phyloP scores from a whole-genome alignment of 2,888 invertebrate genomes.

The Trilocha varians region DNA sequence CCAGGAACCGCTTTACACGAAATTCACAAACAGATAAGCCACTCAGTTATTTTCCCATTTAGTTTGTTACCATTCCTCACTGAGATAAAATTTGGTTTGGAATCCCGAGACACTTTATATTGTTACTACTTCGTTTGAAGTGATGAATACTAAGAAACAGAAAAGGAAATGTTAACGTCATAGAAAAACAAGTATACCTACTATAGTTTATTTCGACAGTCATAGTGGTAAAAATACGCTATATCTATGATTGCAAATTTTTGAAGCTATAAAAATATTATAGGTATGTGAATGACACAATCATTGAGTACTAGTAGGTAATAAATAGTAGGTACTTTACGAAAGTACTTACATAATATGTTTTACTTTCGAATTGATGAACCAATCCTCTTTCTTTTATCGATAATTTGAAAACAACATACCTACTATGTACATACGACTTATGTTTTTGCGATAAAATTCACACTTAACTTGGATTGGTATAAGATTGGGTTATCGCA shows the following conservation, averaged over 20 bases:
- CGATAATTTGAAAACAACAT: too few relatives aligned
- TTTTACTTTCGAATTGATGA: too few relatives aligned
- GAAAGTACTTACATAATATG: too few relatives aligned
- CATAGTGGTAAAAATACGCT: too few relatives aligned
- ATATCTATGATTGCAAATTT: too few relatives aligned
- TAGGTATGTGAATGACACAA: too few relatives aligned
- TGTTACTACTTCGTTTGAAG: not conserved
- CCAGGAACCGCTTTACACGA: slow-evolving; percentile 34
- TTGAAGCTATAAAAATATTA: too few relatives aligned
- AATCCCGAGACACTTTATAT: not conserved
- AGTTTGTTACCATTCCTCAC: slow-evolving; percentile 21
- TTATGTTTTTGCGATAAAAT: not conserved
- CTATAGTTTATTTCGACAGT: too few relatives aligned
- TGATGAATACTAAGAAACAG: not conserved
- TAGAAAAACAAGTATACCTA: too few relatives aligned
- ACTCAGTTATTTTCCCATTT: slow-evolving; percentile 32
- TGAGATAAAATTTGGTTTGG: slow-evolving; percentile 1
- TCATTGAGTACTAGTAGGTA: too few relatives aligned
- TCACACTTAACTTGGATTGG: not conserved
- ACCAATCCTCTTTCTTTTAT: too few relatives aligned
- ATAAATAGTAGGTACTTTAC: too few relatives aligned
- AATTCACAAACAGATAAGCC: slow-evolving; percentile 49
- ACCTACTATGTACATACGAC: not conserved
- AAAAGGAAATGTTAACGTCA: not conserved
- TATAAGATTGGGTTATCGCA: not conserved